Base-by-base conservation (phyloP, 2,113 vertebrate species). In the Caranx ignobilis region DNA sequence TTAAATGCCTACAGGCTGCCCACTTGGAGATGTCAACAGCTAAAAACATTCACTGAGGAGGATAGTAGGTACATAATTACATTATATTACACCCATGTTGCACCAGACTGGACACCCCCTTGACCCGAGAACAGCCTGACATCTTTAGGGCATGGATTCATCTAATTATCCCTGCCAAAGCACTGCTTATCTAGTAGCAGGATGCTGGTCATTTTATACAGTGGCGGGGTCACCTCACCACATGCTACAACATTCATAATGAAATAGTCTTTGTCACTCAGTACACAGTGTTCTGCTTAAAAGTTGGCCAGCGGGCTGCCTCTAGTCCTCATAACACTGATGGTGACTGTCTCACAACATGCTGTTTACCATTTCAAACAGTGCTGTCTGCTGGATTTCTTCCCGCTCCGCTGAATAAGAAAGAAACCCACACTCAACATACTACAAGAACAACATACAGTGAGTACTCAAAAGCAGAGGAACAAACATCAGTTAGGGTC, bases 201-300 rank as follows among this genome's bases (percentile, higher is more conserved):
- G 71, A 81, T 34, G 71, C 85, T 87, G 74, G 81, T 85, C 61
- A 63, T 86, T 85, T 73, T 72, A 57, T 81, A 60, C 62, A 66
- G 80, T 55, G 71, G 43, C 10, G 65, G 86, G 92, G 86, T 92
- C 86, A 86, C 71, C 69, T 68, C 81, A 18, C 87, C 59, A 85
- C 82, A 75, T 87, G 87, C 83, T 69, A 11, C 75, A 87, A 89
- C 88, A 90, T 88, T 82, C 75, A 71, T 82, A 67, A 91, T 91
- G 71, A 89, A 91, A 93, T 91, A 92, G 93, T 93, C 84, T 87
- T 91, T 81, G 57, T 45, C 52, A 65, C 61, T 69, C 71, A 78
- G 71, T 68, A 74, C 84, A 81, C 87, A 72, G 75, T 45, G 62
- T 70, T 79, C 83, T 91, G 82, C 82, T 91, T 90, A 84, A 88